These are phyloP conservation scores for Drosophila ezoana DNA, from an alignment of 2,888 invertebrate genomes.

Conservation along the genomic window DNA sequence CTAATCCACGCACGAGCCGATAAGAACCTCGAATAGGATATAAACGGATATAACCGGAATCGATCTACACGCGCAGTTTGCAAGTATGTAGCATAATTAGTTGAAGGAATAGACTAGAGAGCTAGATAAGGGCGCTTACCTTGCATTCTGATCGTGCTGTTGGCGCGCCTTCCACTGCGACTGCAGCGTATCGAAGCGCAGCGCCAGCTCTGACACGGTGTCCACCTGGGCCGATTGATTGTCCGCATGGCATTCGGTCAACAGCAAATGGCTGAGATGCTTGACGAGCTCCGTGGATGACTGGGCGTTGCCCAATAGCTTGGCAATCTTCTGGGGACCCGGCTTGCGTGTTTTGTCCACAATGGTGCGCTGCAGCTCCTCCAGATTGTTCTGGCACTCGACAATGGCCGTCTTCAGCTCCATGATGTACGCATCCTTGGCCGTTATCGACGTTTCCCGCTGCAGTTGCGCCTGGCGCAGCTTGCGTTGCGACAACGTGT, in stretches of 20 bases:
- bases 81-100: conserved; percentile 38
- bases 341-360: conserved; percentile 87
- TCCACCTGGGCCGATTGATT: conserved; percentile 88
- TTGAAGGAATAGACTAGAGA: neutral
- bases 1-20: conserved; percentile 8
- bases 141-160: conserved; percentile 91
- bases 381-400: conserved; percentile 89
- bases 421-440: conserved; percentile 92
- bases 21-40: conserved; percentile 18
- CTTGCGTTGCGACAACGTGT: conserved; percentile 88
- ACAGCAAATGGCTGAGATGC: conserved; percentile 90
- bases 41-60: conserved; percentile 5
- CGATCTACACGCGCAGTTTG: conserved; percentile 36
- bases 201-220: conserved; percentile 88
- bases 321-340: conserved; percentile 90
- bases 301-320: conserved; percentile 91
- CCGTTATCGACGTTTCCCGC: conserved; percentile 90
- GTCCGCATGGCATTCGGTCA: conserved; percentile 90
- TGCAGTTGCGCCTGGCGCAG: conserved; percentile 83
- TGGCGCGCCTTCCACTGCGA: conserved; percentile 90
- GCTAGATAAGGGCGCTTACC: conserved; percentile 86
- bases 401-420: conserved; percentile 90
- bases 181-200: conserved; percentile 89
- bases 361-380: conserved; percentile 88
- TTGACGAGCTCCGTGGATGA: conserved; percentile 92